phyloP scores from a whole-genome alignment of 2,113 vertebrate species.

The Dunckerocampus dactyliophorus region DNA sequence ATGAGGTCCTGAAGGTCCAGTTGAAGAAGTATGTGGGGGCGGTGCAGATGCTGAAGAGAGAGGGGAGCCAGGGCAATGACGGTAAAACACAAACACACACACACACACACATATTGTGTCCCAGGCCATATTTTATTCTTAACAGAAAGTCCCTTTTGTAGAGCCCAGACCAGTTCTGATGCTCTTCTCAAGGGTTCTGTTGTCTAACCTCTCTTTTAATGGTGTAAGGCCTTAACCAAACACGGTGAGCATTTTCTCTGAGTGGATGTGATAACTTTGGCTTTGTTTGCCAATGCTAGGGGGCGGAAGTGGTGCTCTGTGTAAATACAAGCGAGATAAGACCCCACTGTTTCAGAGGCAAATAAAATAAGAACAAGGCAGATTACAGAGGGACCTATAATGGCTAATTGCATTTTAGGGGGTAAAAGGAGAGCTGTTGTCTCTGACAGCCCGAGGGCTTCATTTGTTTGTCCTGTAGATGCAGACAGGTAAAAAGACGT shows the following conservation, averaged over 20 bases:
- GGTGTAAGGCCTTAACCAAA: slow-evolving; percentile 3
- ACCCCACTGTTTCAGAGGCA: slow-evolving; percentile 50
- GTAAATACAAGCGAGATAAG: slow-evolving; percentile 52
- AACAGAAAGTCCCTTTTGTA: slow-evolving; percentile 23
- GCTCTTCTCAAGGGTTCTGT: slow-evolving; percentile 16
- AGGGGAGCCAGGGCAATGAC: slow-evolving; percentile 81
- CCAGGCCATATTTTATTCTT: slow-evolving; percentile 34
- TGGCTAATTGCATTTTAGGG: slow-evolving; percentile 55
- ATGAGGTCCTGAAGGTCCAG: slow-evolving; percentile 98
- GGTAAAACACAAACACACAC: slow-evolving; percentile 71
- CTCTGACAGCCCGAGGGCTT: slow-evolving; percentile 35
- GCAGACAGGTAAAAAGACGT: slow-evolving; percentile 11
- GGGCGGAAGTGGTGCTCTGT: slow-evolving; percentile 30
- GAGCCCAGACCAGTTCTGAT: slow-evolving; percentile 14
- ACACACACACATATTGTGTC: slow-evolving; percentile 14
- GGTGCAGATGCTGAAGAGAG: slow-evolving; percentile 98
- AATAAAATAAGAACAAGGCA: slow-evolving; percentile 49
- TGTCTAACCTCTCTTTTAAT: slow-evolving; percentile 18
- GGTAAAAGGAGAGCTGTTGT: slow-evolving; percentile 33
- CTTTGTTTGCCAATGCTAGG: slow-evolving; percentile 32
- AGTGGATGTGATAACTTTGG: slow-evolving; percentile 37
- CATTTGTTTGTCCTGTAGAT: slow-evolving; percentile 24
- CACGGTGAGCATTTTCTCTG: slow-evolving; percentile 4
- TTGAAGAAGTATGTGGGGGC: slow-evolving; percentile 98
- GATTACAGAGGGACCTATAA: slow-evolving; percentile 48